Conservation (phyloP, 2,797 vertebrate species). For the Myoxocephalus aenaeus region DNA sequence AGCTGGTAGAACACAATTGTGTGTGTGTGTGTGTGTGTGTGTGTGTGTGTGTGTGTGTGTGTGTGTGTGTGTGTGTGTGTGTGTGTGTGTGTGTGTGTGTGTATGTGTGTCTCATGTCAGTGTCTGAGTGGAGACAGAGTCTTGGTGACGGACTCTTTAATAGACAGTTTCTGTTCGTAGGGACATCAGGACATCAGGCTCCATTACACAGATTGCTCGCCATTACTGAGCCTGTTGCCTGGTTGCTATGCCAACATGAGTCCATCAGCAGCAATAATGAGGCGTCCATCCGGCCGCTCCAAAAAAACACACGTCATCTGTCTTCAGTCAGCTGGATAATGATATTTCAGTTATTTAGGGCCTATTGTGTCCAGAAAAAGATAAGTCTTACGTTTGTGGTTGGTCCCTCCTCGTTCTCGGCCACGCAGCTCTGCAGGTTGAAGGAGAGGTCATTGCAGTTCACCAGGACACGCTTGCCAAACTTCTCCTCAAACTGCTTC, state of each 20-base stretch:
- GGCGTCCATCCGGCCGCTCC: constrained; percentile 32
- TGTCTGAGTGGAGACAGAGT: constrained; percentile 13
- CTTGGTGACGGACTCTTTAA: constrained; percentile 47
- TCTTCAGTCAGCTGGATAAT: constrained; percentile 30
- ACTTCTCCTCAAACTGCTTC: constrained; percentile 97
- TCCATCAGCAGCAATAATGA: constrained; percentile 48
- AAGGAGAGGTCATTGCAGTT: constrained; percentile 97
- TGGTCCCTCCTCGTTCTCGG: constrained; percentile 98
- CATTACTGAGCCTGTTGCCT: constrained; percentile 53
- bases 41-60: constrained; percentile 8
- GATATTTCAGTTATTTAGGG: constrained; percentile 35
- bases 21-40: background rate
- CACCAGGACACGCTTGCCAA: constrained; percentile 95
- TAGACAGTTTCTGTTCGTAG: constrained; percentile 50
- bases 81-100: constrained; percentile 21
- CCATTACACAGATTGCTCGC: constrained; percentile 58
- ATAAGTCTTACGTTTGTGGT: constrained; percentile 92
- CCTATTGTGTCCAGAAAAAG: constrained; percentile 3
- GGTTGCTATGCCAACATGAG: constrained; percentile 71
- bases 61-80: constrained; percentile 23
- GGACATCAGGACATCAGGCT: constrained; percentile 67
- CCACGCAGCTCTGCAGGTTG: constrained; percentile 97
- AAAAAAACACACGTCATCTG: constrained; percentile 43
- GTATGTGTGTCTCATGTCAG: constrained; percentile 17
- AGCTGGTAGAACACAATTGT: background rate